Base-by-base conservation (phyloP, 2,113 vertebrate genomes). In the Empidonax alnorum region DNA sequence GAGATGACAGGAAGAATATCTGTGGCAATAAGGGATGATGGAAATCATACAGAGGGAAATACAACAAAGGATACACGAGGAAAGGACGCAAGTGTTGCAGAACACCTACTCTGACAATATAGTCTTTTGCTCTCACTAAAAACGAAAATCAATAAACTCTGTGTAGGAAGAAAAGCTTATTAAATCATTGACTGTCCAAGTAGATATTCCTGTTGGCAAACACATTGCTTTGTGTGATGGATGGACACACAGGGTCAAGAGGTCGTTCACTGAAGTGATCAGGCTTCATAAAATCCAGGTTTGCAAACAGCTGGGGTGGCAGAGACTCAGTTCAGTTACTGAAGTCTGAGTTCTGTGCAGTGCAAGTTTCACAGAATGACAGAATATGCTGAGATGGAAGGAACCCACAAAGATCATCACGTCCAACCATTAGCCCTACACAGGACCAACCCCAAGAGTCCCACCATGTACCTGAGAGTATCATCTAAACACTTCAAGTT, bases 121-220 rank as follows among this genome's bases (percentile, higher is more conserved):
- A 74, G 52, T 80, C 55, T 88, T 85, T 89, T 95, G 92, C 80
- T 86, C 52, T 87, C 9, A 17, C 91, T 93, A 50, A 82, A 91
- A 79, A 80, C 63, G 37, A 80, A 89, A 83, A 97, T 89, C 92
- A 84, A 87, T 92, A 95, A 89, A 66, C 63, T 84, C 73, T 53
- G 71, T 93, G 88, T 84, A 90, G 84, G 77, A 94, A 75, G 82
- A 87, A 76, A 71, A 67, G 91, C 77, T 97, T 95, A 92, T 94
- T 94, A 93, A 95, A 78, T 84, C 72, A 82, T 71, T 92, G 72
- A 87, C 44, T 92, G 39, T 92, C 79, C 84, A 73, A 61, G 49
- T 41, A 74, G 74, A 90, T 94, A 94, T 50, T 71, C 63, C 52
- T 80, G 84, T 44, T 86, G 73, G 42, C 92, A 61, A 89, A 88